A percentile compares a stretch with the other conserved stretches of the same genome.
Conservation (phyloP, 2,113 vertebrate genomes). For the cat (Felis catus) region DNA sequence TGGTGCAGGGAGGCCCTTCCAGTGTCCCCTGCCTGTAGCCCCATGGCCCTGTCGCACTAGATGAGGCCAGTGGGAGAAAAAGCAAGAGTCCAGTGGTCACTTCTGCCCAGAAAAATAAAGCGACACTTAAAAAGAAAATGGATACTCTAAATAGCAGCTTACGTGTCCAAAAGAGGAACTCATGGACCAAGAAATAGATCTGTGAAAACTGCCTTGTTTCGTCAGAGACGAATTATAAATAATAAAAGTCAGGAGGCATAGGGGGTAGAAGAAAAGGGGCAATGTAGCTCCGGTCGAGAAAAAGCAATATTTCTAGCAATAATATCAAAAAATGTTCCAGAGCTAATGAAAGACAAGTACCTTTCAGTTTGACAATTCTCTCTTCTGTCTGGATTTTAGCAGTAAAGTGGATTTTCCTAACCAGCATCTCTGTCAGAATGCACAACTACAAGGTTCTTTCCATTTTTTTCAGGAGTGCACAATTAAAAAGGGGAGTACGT, state of each 20-base stretch:
- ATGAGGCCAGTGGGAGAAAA: background rate
- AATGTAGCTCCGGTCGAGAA: background rate
- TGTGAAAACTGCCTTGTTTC: background rate
- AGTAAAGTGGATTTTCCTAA: background rate
- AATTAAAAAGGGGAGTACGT: background rate
- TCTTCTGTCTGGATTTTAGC: background rate
- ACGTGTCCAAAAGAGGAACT: background rate
- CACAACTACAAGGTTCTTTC: background rate
- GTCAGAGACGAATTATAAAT: background rate
- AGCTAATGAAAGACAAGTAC: background rate
- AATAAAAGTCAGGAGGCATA: background rate
- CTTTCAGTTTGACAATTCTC: background rate
- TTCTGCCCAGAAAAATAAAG: background rate
- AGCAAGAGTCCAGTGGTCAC: background rate
- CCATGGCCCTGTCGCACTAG: rapidly evolving
- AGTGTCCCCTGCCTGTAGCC: background rate
- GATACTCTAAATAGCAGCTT: background rate
- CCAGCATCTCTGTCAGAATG: background rate
- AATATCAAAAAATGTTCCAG: too few species aligned
- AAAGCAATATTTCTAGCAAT: background rate
- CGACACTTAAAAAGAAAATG: background rate
- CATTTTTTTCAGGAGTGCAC: background rate
- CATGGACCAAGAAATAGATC: background rate
- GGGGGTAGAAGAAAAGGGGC: background rate
- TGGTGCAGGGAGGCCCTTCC: background rate